phyloP scores from a whole-genome alignment of 2,113 vertebrate genomes.

The Acrocephalus kingi region DNA sequence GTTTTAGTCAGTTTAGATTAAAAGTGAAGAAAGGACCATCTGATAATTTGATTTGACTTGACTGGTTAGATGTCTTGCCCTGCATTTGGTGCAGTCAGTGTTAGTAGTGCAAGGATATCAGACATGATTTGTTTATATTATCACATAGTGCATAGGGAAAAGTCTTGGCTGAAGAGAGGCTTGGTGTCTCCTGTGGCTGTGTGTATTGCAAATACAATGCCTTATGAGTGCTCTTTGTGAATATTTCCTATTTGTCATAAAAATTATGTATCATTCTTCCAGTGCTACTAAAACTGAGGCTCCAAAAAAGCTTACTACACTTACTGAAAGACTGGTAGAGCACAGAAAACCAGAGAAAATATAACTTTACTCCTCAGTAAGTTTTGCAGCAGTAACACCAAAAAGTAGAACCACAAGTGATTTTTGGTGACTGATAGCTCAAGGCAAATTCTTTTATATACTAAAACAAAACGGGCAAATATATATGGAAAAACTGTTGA shows the following conservation, averaged over 20 bases:
- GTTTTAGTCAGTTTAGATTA: not conserved
- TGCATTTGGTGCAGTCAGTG: not conserved
- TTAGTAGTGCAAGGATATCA: not conserved
- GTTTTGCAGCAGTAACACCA: not conserved
- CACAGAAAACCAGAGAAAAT: not conserved
- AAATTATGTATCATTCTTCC: not conserved
- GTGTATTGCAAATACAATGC: not conserved
- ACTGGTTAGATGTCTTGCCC: not conserved
- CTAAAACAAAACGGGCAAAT: not conserved
- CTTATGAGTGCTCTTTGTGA: not conserved
- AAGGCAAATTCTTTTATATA: not conserved
- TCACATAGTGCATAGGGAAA: not conserved
- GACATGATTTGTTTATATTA: not conserved
- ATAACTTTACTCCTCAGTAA: not conserved
- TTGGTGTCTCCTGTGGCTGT: not conserved
- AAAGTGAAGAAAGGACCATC: not conserved
- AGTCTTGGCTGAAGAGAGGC: not conserved
- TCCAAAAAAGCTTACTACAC: not conserved
- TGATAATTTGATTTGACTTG: not conserved
- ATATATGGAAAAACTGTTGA: not conserved
- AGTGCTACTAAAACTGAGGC: not conserved
- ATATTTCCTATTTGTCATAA: not conserved
- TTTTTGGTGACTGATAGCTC: not conserved
- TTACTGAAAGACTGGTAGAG: not conserved
- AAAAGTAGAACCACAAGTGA: not conserved